phyloP scores from a whole-genome alignment of 2,888 invertebrate species.

The Cataglyphis rosenhaueri region DNA sequence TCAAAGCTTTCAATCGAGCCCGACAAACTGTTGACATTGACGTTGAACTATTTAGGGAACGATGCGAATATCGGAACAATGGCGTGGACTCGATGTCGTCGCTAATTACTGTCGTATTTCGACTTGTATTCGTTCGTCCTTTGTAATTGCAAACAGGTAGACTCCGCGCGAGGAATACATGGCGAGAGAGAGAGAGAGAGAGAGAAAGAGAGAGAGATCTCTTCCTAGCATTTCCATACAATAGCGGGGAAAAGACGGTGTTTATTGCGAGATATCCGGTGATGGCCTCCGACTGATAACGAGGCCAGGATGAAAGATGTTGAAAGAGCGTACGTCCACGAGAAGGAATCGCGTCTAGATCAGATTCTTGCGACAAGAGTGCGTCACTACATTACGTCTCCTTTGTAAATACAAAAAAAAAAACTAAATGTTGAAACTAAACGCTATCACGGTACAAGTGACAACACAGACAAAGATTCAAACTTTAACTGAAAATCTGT shows the following conservation, averaged over 20 bases:
- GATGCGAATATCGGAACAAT: conserved; percentile 40
- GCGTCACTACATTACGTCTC: conserved; percentile 8
- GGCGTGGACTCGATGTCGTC: conserved; percentile 25
- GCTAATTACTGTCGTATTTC: conserved; percentile 43
- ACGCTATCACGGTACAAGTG: conserved; percentile 4
- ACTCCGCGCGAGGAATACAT: conserved; percentile 54
- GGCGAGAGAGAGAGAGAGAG: conserved; percentile 32
- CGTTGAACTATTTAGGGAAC: conserved; percentile 46
- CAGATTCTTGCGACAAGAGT: conserved; percentile 29
- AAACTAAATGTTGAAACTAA: conserved; percentile 11
- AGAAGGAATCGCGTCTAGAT: conserved; percentile 36
- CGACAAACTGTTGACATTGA: conserved; percentile 50
- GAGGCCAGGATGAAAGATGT: conserved; percentile 71
- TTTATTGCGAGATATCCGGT: conserved; percentile 83
- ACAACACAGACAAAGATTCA: neutral
- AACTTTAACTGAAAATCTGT: conserved; percentile 7
- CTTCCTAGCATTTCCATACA: conserved; percentile 81
- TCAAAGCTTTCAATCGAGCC: conserved; percentile 77
- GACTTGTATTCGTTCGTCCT: conserved; percentile 56
- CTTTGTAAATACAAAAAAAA: neutral
- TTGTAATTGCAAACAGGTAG: conserved; percentile 53
- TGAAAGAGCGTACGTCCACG: conserved; percentile 65
- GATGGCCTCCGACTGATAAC: conserved; percentile 78
- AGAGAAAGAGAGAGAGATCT: conserved; percentile 51
- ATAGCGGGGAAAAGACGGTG: conserved; percentile 79